A percentile compares a stretch with the other conserved stretches of the same genome.
phyloP scores from a whole-genome alignment of 2,113 vertebrate genomes.

The Gambusia holbrooki region DNA sequence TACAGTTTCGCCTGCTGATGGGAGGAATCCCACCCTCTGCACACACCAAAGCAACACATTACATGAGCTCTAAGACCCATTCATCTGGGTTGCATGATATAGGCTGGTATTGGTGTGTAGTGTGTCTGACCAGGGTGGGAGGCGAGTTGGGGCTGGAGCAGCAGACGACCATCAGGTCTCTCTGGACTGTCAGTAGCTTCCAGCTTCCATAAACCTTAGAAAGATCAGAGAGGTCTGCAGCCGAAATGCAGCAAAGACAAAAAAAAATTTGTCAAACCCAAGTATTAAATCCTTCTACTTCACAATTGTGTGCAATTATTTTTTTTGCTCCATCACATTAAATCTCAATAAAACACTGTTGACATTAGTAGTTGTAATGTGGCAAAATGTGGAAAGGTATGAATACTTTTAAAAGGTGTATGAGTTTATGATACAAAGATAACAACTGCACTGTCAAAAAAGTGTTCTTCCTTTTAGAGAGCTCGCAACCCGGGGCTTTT shows the following conservation, averaged over 20 bases:
- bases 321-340: too few relatives aligned
- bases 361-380: too few relatives aligned
- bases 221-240: constrained; percentile 29
- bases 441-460: neutral
- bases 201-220: constrained; percentile 72
- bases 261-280: too few relatives aligned
- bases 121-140: constrained; percentile 75
- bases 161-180: constrained; percentile 80
- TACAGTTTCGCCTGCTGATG: constrained; percentile 56
- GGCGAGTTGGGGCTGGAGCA: constrained; percentile 82
- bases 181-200: constrained; percentile 79
- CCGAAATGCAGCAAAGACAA: neutral
- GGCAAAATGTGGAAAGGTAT: too few relatives aligned
- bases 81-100: neutral
- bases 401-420: too few relatives aligned
- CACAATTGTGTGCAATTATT: too few relatives aligned
- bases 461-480: neutral
- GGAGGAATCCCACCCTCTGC: constrained; percentile 81
- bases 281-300: too few relatives aligned
- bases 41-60: neutral
- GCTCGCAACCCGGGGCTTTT: constrained; percentile 2
- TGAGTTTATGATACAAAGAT: neutral
- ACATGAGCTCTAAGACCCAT: neutral
- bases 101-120: neutral
- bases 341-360: too few relatives aligned